phyloP scores from a whole-genome alignment of 2,888 invertebrate species.

The Brachycybe producta region DNA sequence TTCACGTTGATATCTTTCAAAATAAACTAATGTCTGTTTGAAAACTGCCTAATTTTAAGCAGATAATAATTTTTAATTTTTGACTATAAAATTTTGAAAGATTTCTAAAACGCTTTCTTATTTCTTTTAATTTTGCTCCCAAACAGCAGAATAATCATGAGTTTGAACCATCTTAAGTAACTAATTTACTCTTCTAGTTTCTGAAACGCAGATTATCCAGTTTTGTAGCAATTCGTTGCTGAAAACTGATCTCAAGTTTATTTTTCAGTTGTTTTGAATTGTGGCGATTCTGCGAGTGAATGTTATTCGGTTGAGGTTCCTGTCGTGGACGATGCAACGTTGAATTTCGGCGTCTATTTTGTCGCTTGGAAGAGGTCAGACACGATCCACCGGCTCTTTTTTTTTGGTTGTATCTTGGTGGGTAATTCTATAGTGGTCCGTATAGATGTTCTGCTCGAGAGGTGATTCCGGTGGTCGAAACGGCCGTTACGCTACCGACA shows the following conservation, averaged over 20 bases:
- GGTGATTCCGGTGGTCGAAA: slow-evolving; percentile 27
- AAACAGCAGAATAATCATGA: no score
- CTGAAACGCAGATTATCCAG: no score
- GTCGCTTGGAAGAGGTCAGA: slow-evolving; percentile 33
- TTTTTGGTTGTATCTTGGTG: background rate
- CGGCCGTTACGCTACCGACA: slow-evolving; percentile 30
- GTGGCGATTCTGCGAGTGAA: slow-evolving; percentile 32
- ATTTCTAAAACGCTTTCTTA: no score
- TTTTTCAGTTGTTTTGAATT: slow-evolving; percentile 30
- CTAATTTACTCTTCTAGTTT: no score
- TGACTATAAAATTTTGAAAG: no score
- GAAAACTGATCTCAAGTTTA: background rate
- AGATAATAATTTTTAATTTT: no score
- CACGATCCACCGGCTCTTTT: background rate
- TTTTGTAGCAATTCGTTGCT: background rate
- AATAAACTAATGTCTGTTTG: no score
- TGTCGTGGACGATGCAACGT: slow-evolving; percentile 27
- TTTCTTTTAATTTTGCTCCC: no score
- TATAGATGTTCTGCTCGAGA: slow-evolving; percentile 11
- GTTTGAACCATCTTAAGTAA: no score
- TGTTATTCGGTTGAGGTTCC: slow-evolving; percentile 31
- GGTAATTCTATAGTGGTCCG: background rate
- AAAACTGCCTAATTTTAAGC: no score
- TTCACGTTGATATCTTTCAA: no score
- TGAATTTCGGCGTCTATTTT: slow-evolving; percentile 31